Conservation (phyloP, 2,797 vertebrate species). For the Chaetodon trifasciatus region DNA sequence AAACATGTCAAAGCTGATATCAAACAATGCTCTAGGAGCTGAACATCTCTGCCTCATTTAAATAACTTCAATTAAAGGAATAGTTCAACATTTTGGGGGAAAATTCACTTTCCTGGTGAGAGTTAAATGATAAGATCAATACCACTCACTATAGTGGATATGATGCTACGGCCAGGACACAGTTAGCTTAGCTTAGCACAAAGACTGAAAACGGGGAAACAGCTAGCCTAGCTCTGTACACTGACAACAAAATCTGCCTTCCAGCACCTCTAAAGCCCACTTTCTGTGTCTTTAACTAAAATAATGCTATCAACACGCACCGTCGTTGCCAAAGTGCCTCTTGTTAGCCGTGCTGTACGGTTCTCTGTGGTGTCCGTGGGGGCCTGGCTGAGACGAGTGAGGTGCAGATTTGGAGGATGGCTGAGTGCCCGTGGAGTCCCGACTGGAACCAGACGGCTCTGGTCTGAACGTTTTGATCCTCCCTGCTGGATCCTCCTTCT, state of each 20-base stretch:
- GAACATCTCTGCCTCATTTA: neutral
- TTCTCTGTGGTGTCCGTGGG: conserved; percentile 93
- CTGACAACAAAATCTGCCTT: neutral
- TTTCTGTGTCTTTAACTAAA: neutral
- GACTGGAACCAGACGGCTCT: conserved; percentile 92
- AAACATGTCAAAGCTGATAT: neutral
- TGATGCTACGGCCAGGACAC: neutral
- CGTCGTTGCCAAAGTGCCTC: conserved; percentile 92
- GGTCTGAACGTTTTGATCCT: conserved; percentile 91
- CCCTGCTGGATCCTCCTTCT: conserved; percentile 90
- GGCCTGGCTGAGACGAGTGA: conserved; percentile 82
- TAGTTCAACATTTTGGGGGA: too few relatives aligned
- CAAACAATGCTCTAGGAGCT: neutral
- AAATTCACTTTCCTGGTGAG: too few relatives aligned
- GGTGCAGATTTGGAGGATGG: conserved; percentile 85
- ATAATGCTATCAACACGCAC: conserved; percentile 48
- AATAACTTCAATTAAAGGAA: too few relatives aligned
- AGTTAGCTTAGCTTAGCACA: conserved; percentile 9
- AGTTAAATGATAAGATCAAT: too few relatives aligned
- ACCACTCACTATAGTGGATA: too few relatives aligned
- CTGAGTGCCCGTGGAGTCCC: conserved; percentile 90
- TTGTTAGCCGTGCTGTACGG: conserved; percentile 89
- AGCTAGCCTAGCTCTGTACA: neutral
- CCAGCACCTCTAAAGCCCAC: neutral
- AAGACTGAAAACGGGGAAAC: neutral